Percentiles rank a stretch among this genome's conserved stretches.
phyloP scores from a whole-genome alignment of 2,797 vertebrate genomes.

The Scolopax rusticola region DNA sequence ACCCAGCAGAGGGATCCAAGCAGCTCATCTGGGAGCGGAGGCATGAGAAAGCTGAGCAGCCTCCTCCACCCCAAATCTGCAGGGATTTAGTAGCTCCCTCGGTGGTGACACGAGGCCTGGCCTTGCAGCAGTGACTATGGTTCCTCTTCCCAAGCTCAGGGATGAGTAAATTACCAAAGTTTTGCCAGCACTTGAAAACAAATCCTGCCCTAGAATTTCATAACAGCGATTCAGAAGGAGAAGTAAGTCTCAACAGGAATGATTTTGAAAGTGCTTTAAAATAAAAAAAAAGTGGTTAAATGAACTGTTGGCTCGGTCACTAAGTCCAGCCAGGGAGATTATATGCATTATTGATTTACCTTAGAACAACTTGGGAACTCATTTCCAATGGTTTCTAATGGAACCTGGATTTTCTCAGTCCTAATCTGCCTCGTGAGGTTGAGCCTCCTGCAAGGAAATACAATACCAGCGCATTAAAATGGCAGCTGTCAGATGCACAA shows the following conservation, averaged over 20 bases:
- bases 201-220: background rate
- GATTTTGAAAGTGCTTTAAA: background rate
- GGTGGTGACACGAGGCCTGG: rapidly evolving
- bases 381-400: slow-evolving; percentile 42
- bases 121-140: background rate
- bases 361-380: slow-evolving; percentile 42
- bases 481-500: background rate
- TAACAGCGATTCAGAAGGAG: background rate
- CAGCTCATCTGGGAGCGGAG: background rate
- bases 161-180: background rate
- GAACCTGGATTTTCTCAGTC: slow-evolving; percentile 26
- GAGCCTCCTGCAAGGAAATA: slow-evolving; percentile 19
- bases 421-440: background rate
- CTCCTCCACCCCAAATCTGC: background rate
- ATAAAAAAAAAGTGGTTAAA: background rate
- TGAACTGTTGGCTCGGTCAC: background rate
- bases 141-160: background rate
- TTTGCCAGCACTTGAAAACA: background rate
- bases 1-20: rapidly evolving
- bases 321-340: background rate
- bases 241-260: background rate
- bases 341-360: slow-evolving; percentile 28
- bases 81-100: background rate
- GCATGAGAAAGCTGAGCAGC: rapidly evolving
- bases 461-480: background rate